A percentile compares a stretch with the other conserved stretches of the same genome.
These are phyloP conservation scores for Coptodon bakossiorum DNA, from an alignment of 2,113 vertebrate genomes.

Conservation along the genomic window DNA sequence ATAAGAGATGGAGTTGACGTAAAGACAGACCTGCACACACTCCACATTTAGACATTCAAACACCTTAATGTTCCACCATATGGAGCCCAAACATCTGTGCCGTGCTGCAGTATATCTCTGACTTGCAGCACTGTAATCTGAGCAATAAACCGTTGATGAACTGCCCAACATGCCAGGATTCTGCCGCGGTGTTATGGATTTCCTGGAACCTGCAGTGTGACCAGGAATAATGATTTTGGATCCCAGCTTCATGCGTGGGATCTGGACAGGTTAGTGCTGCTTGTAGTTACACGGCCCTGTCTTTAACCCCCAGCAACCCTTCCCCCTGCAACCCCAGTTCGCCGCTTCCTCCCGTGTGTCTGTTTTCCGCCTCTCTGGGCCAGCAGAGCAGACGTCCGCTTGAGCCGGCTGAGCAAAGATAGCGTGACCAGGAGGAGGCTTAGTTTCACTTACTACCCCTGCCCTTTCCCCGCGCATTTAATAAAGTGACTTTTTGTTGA, in stretches of 20 bases:
- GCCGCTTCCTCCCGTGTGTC: not conserved
- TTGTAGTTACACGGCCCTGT: conserved; percentile 28
- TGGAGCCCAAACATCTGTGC: not conserved
- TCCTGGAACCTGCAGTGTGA: conserved; percentile 8
- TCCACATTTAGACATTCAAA: not conserved
- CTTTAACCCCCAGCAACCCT: conserved; percentile 25
- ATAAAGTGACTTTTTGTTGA: conserved; percentile 38
- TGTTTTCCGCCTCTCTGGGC: not conserved
- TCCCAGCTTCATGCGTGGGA: not conserved
- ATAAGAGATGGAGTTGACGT: not conserved
- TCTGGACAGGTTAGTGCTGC: conserved; percentile 27
- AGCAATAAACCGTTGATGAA: not conserved
- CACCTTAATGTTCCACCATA: not conserved
- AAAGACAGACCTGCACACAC: not conserved
- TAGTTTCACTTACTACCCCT: conserved; percentile 42
- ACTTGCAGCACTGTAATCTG: not conserved
- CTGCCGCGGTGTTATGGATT: conserved; percentile 17
- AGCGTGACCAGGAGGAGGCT: conserved; percentile 28
- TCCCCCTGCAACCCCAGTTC: not conserved
- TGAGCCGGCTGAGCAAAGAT: not conserved
- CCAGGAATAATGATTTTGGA: conserved; percentile 39
- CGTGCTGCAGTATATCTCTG: not conserved
- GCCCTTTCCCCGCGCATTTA: conserved; percentile 28
- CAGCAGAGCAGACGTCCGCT: not conserved
- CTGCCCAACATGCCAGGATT: not conserved